phyloP scores from a whole-genome alignment of 2,888 invertebrate genomes.

The Lutraria lutraria region DNA sequence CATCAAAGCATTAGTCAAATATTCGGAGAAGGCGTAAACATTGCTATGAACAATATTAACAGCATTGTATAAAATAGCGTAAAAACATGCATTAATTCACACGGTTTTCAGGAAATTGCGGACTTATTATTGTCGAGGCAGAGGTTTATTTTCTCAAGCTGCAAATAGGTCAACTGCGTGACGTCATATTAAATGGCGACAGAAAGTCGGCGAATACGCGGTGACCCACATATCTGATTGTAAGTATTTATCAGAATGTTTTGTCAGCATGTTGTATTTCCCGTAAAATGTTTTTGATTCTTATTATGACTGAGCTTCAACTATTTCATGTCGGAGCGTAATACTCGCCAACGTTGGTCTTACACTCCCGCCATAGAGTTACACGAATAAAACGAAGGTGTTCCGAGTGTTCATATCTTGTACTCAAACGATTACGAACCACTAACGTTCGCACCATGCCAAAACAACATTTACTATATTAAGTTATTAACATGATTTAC shows the following conservation, averaged over 20 bases:
- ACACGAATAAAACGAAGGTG: not conserved
- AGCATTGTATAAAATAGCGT: not conserved
- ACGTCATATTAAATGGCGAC: conserved; percentile 84
- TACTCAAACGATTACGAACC: conserved; percentile 11
- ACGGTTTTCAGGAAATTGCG: not conserved
- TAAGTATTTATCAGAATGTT: not conserved
- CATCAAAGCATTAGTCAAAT: not conserved
- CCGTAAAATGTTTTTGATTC: not conserved
- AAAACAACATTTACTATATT: not conserved
- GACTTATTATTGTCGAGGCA: conserved; percentile 32
- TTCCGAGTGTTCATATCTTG: not conserved
- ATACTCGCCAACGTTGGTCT: not conserved
- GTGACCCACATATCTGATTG: conserved; percentile 50
- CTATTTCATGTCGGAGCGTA: not conserved
- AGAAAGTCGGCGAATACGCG: conserved; percentile 75
- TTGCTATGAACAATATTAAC: not conserved
- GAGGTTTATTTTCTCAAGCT: conserved; percentile 38
- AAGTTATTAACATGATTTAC: not conserved
- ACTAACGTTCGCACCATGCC: not conserved
- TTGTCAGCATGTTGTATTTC: not conserved
- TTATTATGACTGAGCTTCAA: not conserved
- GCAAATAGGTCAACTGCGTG: conserved; percentile 62
- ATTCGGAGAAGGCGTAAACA: not conserved
- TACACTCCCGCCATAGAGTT: conserved; percentile 26
- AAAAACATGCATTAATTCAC: not conserved